A percentile compares a stretch with the other conserved stretches of the same genome.
phyloP scores from a whole-genome alignment of 1,140 invertebrate genomes.

The Drosophila tropicalis region DNA sequence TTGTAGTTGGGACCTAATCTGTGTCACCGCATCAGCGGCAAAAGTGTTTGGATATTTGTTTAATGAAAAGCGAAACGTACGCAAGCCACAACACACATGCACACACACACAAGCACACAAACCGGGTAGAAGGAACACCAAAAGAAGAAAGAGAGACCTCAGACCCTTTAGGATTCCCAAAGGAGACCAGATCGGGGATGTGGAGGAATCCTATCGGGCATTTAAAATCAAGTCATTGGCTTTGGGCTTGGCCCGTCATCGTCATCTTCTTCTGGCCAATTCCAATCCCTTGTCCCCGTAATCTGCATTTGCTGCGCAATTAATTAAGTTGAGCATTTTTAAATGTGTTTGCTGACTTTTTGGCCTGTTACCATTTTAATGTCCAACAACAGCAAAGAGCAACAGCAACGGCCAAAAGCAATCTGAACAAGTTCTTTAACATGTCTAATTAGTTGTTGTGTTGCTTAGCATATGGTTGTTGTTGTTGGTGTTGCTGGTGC shows the following conservation, averaged over 20 bases:
- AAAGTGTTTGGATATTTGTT: slow-evolving; percentile 80
- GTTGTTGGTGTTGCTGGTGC: slow-evolving; percentile 23
- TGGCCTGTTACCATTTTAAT: slow-evolving; percentile 76
- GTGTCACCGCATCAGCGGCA: slow-evolving; percentile 77
- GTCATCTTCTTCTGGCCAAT: slow-evolving; percentile 1
- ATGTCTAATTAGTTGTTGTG: slow-evolving; percentile 81
- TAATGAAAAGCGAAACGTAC: slow-evolving; percentile 76
- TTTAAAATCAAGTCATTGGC: slow-evolving; percentile 75
- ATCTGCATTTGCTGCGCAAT: slow-evolving; percentile 72
- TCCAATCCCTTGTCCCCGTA: slow-evolving; percentile 28
- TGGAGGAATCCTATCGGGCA: slow-evolving; percentile 47
- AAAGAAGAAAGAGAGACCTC: slow-evolving; percentile 1
- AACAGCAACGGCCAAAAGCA: slow-evolving; percentile 38
- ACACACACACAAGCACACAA: no score
- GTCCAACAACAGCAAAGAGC: slow-evolving; percentile 38
- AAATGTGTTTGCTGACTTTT: slow-evolving; percentile 71
- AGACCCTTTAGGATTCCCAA: slow-evolving; percentile 8
- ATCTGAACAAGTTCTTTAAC: slow-evolving; percentile 76
- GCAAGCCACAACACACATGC: slow-evolving; percentile 8
- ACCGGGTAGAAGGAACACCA: not conserved
- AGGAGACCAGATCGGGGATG: not conserved
- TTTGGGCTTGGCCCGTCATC: slow-evolving; percentile 53
- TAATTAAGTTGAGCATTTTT: slow-evolving; percentile 80
- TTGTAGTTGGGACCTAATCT: slow-evolving; percentile 58
- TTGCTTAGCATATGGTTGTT: slow-evolving; percentile 28